These are phyloP conservation scores for Dolomedes plantarius DNA, from an alignment of 2,888 invertebrate species.

Conservation along the genomic window DNA sequence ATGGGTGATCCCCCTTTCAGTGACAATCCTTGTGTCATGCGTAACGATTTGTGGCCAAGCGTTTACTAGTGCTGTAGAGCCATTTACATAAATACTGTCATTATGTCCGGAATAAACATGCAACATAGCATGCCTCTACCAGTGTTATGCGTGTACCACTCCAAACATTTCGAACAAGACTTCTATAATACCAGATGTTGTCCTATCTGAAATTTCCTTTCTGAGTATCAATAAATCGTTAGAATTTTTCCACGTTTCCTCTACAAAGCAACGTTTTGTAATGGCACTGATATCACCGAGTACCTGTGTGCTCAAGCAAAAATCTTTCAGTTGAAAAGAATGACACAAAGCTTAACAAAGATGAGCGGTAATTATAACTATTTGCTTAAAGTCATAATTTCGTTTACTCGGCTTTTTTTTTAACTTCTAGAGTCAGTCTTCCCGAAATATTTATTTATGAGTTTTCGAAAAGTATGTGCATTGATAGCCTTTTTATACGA, in stretches of 20 bases:
- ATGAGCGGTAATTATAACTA: neutral
- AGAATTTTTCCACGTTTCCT: constrained; percentile 5
- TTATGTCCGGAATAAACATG: constrained; percentile 44
- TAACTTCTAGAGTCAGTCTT: no score
- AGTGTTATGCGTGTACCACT: constrained; percentile 33
- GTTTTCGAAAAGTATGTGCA: no score
- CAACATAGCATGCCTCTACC: constrained; percentile 59
- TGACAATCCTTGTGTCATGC: constrained; percentile 8
- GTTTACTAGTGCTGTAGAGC: constrained; percentile 32
- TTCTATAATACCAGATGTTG: constrained; percentile 50
- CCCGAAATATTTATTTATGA: no score
- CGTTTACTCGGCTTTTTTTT: no score
- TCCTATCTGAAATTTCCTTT: constrained; percentile 46
- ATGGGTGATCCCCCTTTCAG: neutral
- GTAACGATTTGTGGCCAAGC: constrained; percentile 47
- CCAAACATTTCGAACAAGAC: constrained; percentile 45
- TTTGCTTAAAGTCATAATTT: neutral
- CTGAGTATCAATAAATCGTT: constrained; percentile 56
- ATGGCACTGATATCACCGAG: constrained; percentile 6
- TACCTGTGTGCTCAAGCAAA: neutral
- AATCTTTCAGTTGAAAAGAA: neutral
- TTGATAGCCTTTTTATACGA: no score
- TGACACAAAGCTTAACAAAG: neutral
- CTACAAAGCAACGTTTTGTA: constrained; percentile 11
- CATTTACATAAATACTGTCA: constrained; percentile 69